Percentiles rank a stretch among this genome's conserved stretches.
Evolutionary conservation across 2,888 invertebrate genomes (phyloP).

Genomic region (Hylaea fasciaria): DNA sequence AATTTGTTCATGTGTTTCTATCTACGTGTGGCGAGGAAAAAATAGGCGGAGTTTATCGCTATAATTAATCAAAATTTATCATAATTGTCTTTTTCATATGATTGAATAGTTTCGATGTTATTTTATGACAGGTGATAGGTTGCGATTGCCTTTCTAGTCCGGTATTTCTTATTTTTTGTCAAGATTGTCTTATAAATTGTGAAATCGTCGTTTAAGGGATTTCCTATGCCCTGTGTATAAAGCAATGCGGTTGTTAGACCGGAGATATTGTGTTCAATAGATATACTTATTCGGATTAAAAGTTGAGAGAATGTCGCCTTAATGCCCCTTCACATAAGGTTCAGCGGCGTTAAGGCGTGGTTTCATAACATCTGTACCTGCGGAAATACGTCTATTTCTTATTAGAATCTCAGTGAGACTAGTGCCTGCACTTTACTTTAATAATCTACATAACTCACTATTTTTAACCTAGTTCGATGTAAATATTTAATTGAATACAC

Average conservation of each 20-base stretch:
- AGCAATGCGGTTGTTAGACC: conserved; percentile 13
- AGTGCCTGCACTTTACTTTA: conserved; percentile 59
- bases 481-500: conserved; percentile 26
- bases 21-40: not conserved
- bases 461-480: conserved; percentile 36
- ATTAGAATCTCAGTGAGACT: conserved; percentile 61
- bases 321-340: not conserved
- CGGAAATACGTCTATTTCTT: conserved; percentile 37
- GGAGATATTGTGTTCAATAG: conserved; percentile 30
- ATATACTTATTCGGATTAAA: conserved; percentile 13
- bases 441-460: conserved; percentile 40
- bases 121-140: not conserved
- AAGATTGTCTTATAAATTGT: not conserved
- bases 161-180: not conserved
- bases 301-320: conserved; percentile 4
- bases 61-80: no score
- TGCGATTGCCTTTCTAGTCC: not conserved
- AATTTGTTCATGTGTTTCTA: not conserved
- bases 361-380: conserved; percentile 10
- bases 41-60: not conserved
- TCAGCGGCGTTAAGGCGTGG: not conserved
- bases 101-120: no score
- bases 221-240: not conserved
- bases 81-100: no score
- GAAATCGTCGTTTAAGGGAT: not conserved